phyloP scores from a whole-genome alignment of 2,113 vertebrate species.

The Laticauda laticaudata region DNA sequence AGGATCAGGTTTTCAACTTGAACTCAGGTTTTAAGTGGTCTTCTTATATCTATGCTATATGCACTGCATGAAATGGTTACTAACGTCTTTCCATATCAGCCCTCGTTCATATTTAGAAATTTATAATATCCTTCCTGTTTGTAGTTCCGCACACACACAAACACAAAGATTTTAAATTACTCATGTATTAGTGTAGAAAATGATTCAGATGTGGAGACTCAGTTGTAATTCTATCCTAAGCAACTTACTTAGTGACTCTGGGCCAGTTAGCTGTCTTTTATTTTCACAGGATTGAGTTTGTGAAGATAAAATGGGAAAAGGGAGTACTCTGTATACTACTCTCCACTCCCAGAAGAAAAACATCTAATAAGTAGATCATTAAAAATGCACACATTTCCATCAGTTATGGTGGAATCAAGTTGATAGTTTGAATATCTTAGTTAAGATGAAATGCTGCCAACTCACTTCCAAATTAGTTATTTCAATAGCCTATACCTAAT shows the following conservation, averaged over 20 bases:
- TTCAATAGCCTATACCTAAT: slow-evolving; percentile 5
- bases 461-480: neutral
- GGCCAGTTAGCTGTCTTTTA: neutral
- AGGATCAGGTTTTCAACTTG: neutral
- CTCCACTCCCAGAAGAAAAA: neutral
- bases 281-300: neutral
- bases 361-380: slow-evolving; percentile 5
- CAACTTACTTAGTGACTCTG: neutral
- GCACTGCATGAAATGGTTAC: neutral
- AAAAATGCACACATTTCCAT: slow-evolving; percentile 21
- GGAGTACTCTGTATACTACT: neutral
- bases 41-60: neutral
- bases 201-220: neutral
- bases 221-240: neutral
- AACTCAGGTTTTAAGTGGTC: neutral
- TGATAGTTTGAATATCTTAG: slow-evolving; percentile 7
- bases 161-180: neutral
- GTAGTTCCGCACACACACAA: neutral
- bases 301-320: neutral
- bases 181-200: neutral
- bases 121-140: neutral
- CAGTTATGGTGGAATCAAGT: slow-evolving; percentile 3
- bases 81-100: neutral
- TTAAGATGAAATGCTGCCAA: slow-evolving; percentile 2
- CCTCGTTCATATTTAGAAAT: neutral